Conservation (phyloP, 2,888 invertebrate genomes). For the Aleiodes testaceus region DNA sequence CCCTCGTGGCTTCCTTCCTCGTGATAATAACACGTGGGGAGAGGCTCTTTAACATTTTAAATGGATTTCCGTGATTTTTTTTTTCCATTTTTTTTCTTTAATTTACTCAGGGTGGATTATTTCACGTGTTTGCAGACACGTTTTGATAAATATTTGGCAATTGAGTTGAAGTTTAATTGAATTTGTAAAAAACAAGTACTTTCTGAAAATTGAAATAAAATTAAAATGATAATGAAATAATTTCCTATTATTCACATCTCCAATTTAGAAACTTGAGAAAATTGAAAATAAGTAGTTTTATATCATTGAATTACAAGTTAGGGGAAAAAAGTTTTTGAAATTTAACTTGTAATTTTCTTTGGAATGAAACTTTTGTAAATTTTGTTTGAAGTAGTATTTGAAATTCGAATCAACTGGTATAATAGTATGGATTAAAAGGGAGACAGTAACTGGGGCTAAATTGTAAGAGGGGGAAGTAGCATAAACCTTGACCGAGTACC, state of each 20-base stretch:
- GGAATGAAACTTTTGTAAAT: background rate
- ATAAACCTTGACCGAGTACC: slow-evolving; percentile 37
- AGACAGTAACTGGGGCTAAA: background rate
- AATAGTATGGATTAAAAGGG: background rate
- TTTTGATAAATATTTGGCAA: background rate
- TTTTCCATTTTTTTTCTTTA: too few species aligned
- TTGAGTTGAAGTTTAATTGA: too few species aligned
- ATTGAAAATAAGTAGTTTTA: slow-evolving; percentile 10
- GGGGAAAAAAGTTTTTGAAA: background rate
- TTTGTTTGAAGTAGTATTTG: background rate
- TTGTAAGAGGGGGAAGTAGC: slow-evolving; percentile 1
- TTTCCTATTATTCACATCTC: background rate
- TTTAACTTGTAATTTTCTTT: slow-evolving; percentile 14
- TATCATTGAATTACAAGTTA: slow-evolving; percentile 4
- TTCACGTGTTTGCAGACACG: slow-evolving; percentile 1
- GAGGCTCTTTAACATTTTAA: slow-evolving; percentile 15
- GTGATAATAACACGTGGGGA: slow-evolving; percentile 47
- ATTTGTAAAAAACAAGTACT: too few species aligned
- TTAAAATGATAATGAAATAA: background rate
- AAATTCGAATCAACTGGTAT: slow-evolving; percentile 3
- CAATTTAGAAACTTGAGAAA: background rate
- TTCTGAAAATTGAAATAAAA: background rate
- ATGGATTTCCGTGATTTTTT: background rate
- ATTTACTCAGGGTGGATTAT: background rate
- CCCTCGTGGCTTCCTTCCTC: slow-evolving; percentile 48